Percentiles rank a stretch among this genome's conserved stretches.
Evolutionary conservation across 2,113 vertebrate genomes (phyloP).

Genomic region (Vidua macroura): DNA sequence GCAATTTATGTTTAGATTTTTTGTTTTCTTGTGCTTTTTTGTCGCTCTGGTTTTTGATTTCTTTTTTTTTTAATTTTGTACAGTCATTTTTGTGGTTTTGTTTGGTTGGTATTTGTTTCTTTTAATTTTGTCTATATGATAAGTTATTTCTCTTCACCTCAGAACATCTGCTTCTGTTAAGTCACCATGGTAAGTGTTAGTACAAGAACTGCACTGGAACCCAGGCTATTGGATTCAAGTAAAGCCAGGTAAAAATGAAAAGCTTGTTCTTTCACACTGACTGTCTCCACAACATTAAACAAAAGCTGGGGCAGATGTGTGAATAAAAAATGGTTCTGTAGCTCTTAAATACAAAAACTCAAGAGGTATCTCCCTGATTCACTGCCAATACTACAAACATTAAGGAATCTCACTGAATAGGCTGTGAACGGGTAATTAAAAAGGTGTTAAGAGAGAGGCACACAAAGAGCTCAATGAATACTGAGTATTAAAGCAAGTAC

Average conservation of each 20-base stretch:
- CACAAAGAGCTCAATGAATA: neutral
- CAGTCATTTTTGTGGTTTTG: accelerated
- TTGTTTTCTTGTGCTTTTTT: neutral
- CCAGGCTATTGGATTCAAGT: neutral
- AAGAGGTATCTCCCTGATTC: neutral
- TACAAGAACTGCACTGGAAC: neutral
- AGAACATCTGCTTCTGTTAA: neutral
- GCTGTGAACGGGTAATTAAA: neutral
- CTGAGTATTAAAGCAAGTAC: neutral
- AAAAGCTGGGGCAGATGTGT: neutral
- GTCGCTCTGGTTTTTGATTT: neutral
- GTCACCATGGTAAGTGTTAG: neutral
- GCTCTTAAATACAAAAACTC: neutral
- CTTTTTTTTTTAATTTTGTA: neutral
- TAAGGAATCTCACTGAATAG: neutral
- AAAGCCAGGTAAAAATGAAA: neutral
- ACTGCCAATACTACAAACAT: neutral
- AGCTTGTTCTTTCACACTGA: neutral
- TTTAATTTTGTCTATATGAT: neutral
- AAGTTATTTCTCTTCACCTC: neutral
- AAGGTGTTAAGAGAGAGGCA: neutral
- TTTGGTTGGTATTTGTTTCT: neutral
- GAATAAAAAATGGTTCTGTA: neutral
- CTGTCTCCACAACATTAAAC: neutral
- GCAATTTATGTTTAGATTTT: neutral